Evolutionary conservation across 2,113 vertebrate genomes (phyloP).

Genomic region (Chelonoidis abingdonii): DNA sequence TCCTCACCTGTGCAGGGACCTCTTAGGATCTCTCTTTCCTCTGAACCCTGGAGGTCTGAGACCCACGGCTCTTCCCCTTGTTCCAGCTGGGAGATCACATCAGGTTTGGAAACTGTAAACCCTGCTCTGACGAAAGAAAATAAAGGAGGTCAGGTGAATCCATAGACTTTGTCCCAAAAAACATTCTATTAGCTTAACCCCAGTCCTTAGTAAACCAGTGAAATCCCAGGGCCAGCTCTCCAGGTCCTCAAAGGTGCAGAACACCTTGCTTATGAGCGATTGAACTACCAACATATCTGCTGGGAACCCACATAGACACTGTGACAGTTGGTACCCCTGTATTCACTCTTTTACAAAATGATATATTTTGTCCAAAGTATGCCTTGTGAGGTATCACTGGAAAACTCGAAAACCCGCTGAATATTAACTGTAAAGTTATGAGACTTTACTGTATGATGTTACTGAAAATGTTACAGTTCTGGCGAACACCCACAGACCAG

Average conservation of each 20-base stretch:
- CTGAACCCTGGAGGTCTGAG: not conserved
- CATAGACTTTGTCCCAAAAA: not conserved
- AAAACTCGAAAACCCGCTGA: not conserved
- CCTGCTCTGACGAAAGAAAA: not conserved
- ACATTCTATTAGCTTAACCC: no score
- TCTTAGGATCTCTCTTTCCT: not conserved
- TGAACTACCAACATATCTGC: not conserved
- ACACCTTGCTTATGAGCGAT: not conserved
- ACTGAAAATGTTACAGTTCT: not conserved
- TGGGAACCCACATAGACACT: not conserved
- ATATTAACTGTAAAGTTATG: not conserved
- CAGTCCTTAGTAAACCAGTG: not conserved
- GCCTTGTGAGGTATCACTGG: not conserved
- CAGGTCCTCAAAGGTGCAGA: not conserved
- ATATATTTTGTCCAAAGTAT: not conserved
- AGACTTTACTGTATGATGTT: not conserved
- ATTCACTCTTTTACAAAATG: not conserved
- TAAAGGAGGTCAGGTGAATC: not conserved
- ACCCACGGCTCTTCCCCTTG: not conserved
- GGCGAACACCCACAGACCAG: not conserved
- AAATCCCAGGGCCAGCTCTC: not conserved
- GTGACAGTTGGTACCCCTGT: not conserved
- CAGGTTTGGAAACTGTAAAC: not conserved
- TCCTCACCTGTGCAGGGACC: not conserved
- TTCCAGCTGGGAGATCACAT: not conserved